These are phyloP conservation scores for Steinernema carpocapsae DNA, from an alignment of 2,888 invertebrate species.

Conservation along the genomic window DNA sequence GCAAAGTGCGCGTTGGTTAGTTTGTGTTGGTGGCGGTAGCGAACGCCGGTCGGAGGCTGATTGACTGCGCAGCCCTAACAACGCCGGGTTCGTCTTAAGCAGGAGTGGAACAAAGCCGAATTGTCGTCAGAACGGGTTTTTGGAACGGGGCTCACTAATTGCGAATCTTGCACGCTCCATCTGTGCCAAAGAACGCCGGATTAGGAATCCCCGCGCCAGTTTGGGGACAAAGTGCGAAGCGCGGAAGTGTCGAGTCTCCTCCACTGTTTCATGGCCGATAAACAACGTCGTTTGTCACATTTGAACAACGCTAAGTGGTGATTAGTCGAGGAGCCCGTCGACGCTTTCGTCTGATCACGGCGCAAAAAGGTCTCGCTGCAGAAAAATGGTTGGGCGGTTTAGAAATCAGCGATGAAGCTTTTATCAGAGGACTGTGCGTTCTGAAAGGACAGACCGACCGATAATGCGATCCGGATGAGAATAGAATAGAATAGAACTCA, in stretches of 20 bases:
- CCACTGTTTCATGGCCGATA: background rate
- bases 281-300: background rate
- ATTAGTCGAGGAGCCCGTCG: background rate
- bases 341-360: background rate
- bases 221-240: background rate
- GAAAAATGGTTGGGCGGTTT: too few species aligned
- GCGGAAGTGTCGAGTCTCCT: background rate
- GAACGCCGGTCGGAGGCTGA: background rate
- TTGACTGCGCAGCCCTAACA: constrained; percentile 25
- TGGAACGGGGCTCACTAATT: background rate
- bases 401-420: too few species aligned
- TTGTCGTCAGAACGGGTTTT: background rate
- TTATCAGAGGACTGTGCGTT: too few species aligned
- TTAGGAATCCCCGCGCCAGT: background rate
- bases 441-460: too few species aligned
- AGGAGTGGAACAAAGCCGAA: constrained; percentile 14
- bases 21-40: background rate
- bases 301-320: background rate
- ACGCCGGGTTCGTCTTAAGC: background rate
- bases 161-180: background rate
- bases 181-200: background rate
- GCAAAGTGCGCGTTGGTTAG: constrained; percentile 14
- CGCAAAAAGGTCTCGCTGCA: background rate
- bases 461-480: too few species aligned
- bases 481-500: too few species aligned